These are phyloP conservation scores for Autographa pulchrina DNA, from an alignment of 2,888 invertebrate genomes.

Conservation along the genomic window DNA sequence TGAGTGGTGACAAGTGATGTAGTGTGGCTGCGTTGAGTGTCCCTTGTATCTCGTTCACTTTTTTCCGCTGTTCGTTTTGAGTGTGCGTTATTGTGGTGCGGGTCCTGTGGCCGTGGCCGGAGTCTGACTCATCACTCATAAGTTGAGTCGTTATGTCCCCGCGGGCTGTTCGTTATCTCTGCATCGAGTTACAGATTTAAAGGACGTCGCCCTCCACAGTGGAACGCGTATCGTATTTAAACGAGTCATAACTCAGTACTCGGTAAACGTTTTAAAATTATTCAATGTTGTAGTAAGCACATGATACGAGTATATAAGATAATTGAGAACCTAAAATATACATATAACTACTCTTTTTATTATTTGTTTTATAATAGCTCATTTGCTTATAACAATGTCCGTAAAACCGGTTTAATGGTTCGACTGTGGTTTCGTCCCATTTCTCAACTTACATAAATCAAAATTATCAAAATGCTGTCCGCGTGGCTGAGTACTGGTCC, in stretches of 20 bases:
- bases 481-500: too few relatives aligned
- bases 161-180: slow-evolving; percentile 26
- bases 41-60: slow-evolving; percentile 52
- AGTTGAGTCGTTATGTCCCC: slow-evolving; percentile 33
- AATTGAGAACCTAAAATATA: background rate
- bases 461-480: too few relatives aligned
- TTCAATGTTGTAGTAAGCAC: background rate
- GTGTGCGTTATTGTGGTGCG: slow-evolving; percentile 44
- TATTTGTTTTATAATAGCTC: too few relatives aligned
- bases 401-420: too few relatives aligned
- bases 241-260: background rate
- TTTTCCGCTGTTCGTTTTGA: slow-evolving; percentile 56
- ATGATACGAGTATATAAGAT: background rate
- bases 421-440: too few relatives aligned
- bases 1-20: slow-evolving; percentile 28
- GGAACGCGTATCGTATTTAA: background rate
- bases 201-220: slow-evolving; percentile 7
- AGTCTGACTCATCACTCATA: slow-evolving; percentile 42
- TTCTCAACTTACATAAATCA: too few relatives aligned
- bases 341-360: too few relatives aligned
- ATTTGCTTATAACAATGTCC: too few relatives aligned
- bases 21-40: slow-evolving; percentile 40
- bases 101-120: background rate
- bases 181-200: slow-evolving; percentile 22
- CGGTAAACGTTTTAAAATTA: background rate